Base-by-base conservation (phyloP, 2,888 invertebrate species). In the Zeuzera pyrina region DNA sequence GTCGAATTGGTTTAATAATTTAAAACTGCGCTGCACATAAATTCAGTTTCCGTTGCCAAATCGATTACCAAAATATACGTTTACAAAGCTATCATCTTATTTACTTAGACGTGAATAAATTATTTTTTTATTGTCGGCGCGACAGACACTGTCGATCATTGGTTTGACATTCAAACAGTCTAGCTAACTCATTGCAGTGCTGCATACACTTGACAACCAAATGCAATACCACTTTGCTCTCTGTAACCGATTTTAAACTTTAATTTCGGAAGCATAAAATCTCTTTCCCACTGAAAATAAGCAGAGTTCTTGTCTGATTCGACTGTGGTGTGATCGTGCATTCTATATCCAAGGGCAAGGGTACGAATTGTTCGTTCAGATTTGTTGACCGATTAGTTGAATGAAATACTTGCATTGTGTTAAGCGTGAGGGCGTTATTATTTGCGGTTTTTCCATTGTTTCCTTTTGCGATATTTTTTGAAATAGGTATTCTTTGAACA, bases 131-230 rank as follows among this genome's bases (percentile, higher is more conserved):
- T 79, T 77, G 61, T 49, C 57, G 59, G 52, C 65, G 70, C 67
- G 67, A 61, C 69, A 66, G 71, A 64, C 71, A 52, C 49, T 62
- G 64, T 63, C 68, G 74, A 77, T 79, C 74, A 83, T 83, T 83
- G 74, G 76, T 83, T 81, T 83, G 83, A 83, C 83, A 77, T 83
- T 83, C 81, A 83, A 74, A 77, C 72, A 55, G 69, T 68, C 78
- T 77, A 77, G 70, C 77, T 65, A 66, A 72, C 68, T 72, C 71
- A 71, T 73, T 79, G 79, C 79, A 79, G 53, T 62, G 59, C 48
- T 37, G 38, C 39, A 42, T 40, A 30, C 38, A 25, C 35, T 38
- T 36, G 30, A 30, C 36, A 38, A 39, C 49, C 45, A 52, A 50
- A 49, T 57, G 58, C 53, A 58, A 19, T 33, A 41, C 39, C 35